These are phyloP conservation scores for Otocyon megalotis DNA, from an alignment of 2,113 vertebrate genomes.

Conservation along the genomic window DNA sequence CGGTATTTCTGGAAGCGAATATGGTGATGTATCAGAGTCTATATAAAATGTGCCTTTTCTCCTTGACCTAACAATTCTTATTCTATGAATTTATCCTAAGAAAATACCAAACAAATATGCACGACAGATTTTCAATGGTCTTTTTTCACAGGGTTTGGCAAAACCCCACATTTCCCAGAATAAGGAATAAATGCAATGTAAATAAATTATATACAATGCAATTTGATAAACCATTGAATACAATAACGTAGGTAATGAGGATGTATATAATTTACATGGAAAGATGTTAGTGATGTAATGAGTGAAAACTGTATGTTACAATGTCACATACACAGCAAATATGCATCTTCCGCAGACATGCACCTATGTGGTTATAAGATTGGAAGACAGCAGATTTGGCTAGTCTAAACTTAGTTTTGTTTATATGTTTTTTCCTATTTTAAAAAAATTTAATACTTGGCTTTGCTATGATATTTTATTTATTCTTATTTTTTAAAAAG, in stretches of 20 bases:
- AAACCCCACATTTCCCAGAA: not conserved
- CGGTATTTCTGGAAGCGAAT: not conserved
- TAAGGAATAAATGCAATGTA: not conserved
- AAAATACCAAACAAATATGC: not conserved
- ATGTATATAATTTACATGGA: not conserved
- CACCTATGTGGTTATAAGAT: not conserved
- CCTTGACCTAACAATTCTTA: not conserved
- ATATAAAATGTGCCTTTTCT: not conserved
- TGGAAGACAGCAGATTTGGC: not conserved
- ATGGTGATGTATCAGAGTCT: not conserved
- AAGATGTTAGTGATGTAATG: not conserved
- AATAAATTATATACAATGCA: not conserved
- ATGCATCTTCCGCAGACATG: not conserved
- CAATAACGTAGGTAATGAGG: not conserved
- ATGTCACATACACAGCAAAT: not conserved
- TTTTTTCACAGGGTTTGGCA: not conserved
- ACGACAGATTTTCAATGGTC: not conserved
- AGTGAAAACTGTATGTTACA: not conserved
- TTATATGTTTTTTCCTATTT: not conserved
- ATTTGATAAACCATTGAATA: not conserved
- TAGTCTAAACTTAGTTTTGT: conserved; percentile 8
- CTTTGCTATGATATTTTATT: not conserved
- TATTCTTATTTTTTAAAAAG: not conserved
- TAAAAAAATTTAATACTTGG: not conserved
- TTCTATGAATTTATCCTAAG: not conserved